These are phyloP conservation scores for Anastrepha obliqua DNA, from an alignment of 1,140 invertebrate genomes.

Conservation along the genomic window DNA sequence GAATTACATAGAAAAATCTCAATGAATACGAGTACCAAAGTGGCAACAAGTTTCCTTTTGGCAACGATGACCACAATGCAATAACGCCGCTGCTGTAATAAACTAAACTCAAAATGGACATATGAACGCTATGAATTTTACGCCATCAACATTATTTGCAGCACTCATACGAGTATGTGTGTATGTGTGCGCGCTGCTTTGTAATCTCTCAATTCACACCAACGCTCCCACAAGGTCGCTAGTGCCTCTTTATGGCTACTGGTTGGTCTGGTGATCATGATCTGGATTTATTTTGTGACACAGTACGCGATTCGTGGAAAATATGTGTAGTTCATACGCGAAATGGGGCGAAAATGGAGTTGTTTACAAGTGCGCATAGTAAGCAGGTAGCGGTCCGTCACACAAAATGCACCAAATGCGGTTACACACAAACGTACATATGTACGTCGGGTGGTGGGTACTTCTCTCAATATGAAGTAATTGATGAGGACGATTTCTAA, in stretches of 20 bases:
- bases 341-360: background rate
- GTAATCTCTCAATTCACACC: slow-evolving; percentile 44
- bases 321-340: background rate
- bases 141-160: background rate
- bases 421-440: background rate
- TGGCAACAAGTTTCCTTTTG: background rate
- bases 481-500: too few species aligned
- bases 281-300: background rate
- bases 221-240: slow-evolving; percentile 8
- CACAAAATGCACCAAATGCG: too few species aligned
- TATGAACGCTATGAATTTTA: background rate
- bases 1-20: background rate
- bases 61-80: too few species aligned
- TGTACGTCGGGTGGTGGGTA: background rate
- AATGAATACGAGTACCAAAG: background rate
- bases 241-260: background rate
- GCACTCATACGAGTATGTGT: background rate
- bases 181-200: background rate
- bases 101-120: background rate
- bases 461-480: too few species aligned
- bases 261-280: background rate
- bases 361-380: background rate
- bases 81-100: too few species aligned
- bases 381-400: too few species aligned
- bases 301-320: background rate